Base-by-base conservation (phyloP, 2,888 invertebrate genomes). In the Heterodera filipjevi region DNA sequence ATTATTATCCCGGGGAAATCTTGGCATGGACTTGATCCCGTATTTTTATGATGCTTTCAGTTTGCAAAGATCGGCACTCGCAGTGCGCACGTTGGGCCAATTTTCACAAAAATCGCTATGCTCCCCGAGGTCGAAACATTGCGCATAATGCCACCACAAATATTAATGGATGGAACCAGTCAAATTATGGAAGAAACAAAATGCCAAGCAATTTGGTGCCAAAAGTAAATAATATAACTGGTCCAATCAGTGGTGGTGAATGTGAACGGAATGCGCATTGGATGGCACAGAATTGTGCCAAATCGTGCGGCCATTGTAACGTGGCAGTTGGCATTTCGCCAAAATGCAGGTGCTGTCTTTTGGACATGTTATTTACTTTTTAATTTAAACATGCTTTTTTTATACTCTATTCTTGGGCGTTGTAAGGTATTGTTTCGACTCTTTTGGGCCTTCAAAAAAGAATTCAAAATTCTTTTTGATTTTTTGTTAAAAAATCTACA, bases 281-380 rank as follows among this genome's bases (percentile, higher is more conserved):
- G 59, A 59, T 59, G 59, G n/a, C 27, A 27, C 59, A 59, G 59
- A 59, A 59, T 59, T 59, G 59, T 59, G 59, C 59, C 59, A 59
- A 59, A 59, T n/a, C 59, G 8, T 59, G 59, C 27, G n/a, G 59
- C n/a, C n/a, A 59, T n/a, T 59, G 59, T 12, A 5, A 12, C n/a
- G 27, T 12, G 27, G 27, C 59, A 12, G 27, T 53, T 53, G 53
- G 53, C 53, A 53, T 22, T 19, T 53, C 53, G 53, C 53, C 16
- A 22, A 53, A 53, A 22, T 53, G 53, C 53, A 53, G 53, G 53
- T 53, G n/a, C n/a, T n/a, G n/a, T n/a, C n/a, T n/a, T n/a, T n/a
- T n/a, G n/a, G n/a, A n/a, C n/a, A n/a, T n/a, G n/a, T n/a, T n/a
- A n/a, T n/a, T n/a, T n/a, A n/a, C n/a, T n/a, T n/a, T n/a, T n/a